phyloP scores from a whole-genome alignment of 2,797 vertebrate genomes.

The Agapornis canus region DNA sequence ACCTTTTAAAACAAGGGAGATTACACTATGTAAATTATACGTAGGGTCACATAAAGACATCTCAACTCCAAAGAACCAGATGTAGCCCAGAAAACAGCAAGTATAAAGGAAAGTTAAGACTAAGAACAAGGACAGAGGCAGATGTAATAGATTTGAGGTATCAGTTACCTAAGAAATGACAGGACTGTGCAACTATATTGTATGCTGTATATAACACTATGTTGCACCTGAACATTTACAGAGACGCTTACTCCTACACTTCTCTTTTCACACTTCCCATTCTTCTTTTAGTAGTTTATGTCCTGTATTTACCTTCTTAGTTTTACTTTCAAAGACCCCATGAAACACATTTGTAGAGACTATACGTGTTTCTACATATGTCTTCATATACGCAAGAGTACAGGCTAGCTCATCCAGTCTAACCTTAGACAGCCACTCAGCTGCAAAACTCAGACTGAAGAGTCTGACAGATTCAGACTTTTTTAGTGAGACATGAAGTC shows the following conservation, averaged over 20 bases:
- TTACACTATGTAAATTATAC: background rate
- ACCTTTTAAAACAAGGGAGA: background rate
- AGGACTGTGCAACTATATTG: background rate
- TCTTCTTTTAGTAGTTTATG: background rate
- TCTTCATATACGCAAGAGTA: background rate
- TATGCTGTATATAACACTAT: background rate
- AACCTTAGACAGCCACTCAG: background rate
- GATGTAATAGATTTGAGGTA: background rate
- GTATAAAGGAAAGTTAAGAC: background rate
- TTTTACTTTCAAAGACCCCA: background rate
- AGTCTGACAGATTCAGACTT: background rate
- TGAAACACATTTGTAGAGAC: background rate
- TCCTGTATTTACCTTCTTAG: background rate
- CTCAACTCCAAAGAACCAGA: background rate
- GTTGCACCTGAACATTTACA: background rate
- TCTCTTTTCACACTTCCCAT: background rate
- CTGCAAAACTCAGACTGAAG: background rate
- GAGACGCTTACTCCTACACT: background rate
- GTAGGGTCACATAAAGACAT: background rate
- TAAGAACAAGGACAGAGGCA: background rate
- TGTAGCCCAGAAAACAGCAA: background rate
- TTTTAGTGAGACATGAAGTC: background rate
- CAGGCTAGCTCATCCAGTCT: background rate
- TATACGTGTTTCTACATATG: background rate
- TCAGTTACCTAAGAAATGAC: background rate